Evolutionary conservation across 2,113 vertebrate genomes (phyloP).

Genomic region (Diadophis punctatus): DNA sequence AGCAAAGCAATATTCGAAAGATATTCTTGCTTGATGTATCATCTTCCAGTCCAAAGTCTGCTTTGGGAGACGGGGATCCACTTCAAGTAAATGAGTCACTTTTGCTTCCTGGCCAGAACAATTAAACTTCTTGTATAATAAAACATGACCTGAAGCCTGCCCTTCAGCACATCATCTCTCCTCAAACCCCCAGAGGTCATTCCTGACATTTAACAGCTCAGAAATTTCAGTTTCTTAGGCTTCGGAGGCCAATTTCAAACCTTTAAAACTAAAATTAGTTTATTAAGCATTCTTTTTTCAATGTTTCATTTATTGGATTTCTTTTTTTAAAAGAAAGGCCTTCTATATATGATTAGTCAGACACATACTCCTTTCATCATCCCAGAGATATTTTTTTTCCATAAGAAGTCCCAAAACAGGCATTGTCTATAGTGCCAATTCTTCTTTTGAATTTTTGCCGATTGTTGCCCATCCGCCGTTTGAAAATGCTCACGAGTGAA

Average conservation of each 20-base stretch:
- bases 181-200: conserved; percentile 68
- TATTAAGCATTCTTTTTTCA: conserved; percentile 16
- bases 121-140: conserved; percentile 77
- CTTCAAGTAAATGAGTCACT: conserved; percentile 77
- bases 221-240: conserved; percentile 67
- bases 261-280: conserved; percentile 62
- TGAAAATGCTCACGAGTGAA: neutral
- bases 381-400: conserved; percentile 19
- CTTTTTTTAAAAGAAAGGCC: neutral
- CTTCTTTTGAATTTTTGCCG: neutral
- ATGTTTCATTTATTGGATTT: conserved; percentile 10
- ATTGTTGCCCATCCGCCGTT: neutral
- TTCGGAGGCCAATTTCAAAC: conserved; percentile 61
- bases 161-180: conserved; percentile 75
- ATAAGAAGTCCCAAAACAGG: neutral
- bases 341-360: conserved; percentile 19
- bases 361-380: conserved; percentile 2
- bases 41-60: conserved; percentile 71
- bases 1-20: conserved; percentile 63
- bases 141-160: conserved; percentile 76
- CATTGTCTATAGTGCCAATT: neutral
- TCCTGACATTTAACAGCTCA: conserved; percentile 76
- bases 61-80: conserved; percentile 73
- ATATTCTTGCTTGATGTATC: conserved; percentile 65
- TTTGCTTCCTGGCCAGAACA: conserved; percentile 75